Base-by-base conservation (phyloP, 2,888 invertebrate species). In the Oscheius onirici region DNA sequence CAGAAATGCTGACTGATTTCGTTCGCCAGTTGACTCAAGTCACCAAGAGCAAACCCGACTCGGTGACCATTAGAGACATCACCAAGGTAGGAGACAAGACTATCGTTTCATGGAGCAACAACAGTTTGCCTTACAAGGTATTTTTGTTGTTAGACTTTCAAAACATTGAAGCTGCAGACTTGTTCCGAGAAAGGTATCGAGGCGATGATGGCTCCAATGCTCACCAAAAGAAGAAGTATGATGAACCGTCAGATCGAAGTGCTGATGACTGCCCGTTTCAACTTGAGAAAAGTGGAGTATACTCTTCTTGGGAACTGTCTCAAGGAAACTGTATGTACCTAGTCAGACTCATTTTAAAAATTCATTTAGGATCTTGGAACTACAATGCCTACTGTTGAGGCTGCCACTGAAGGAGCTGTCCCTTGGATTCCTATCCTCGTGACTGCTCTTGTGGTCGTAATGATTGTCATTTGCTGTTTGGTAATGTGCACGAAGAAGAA, bases 381-480 rank as follows among this genome's bases (percentile, higher is more conserved):
- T 49, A 79, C 76, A 10, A 76, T 70, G 15, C 72, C 77, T 46
- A 73, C 78, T 26, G 68, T 79, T 34, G 70, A 72, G 44, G 77
- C 75, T 1, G 69, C 76, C 20, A 73, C 75, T 51, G 89, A 89
- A 58, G 89, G 90, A 69, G 89, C 90, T 70, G 88, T 91, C 78
- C 88, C 91, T 63, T 95, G 95, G 11, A 94, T 94, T 52, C 93
- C 95, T 40, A 86, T 89, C 10, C 91, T 93, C 0, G 71, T 75
- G 92, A 70, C 92, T 22, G 95, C 97, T 93, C 90, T 96, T 46
- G 88, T 95, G 15, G 90, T 96, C 54, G 94, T 95, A 0, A 92
- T 93, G 0, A 92, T 95, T 57, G 71, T 79, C 68, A 95, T 95
- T 1, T 94, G 95, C 87, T 66, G 84, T 40, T 43, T 82, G 60